Evolutionary conservation across 2,797 vertebrate genomes (phyloP), one percentile per base, ranked within the genome.

Genomic region (Karalla daura): DNA sequence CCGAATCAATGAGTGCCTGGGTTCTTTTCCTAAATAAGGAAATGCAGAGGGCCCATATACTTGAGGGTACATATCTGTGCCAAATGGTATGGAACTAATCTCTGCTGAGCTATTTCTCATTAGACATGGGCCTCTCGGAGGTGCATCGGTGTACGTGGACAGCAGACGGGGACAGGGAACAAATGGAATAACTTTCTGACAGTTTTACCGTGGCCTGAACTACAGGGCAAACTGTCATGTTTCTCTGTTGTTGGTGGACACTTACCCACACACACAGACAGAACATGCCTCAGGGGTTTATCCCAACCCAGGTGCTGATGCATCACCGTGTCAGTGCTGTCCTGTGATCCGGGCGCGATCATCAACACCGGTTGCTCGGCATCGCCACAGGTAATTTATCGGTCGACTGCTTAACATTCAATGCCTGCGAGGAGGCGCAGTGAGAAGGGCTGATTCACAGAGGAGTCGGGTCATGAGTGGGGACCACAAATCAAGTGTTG

Each of bases 71-170:
- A 86, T 91, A 83, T 90, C 76, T 86, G 82, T 88, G 91, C 88
- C 90, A 93, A 88, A 89, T 81, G 90, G 89, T 89, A 90, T 92
- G 91, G 90, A 93, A 93, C 90, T 93, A 94, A 93, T 93, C 89
- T 88, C 77, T 64, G 72, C 83, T 83, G 88, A 92, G 90, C 80
- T 91, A 91, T 91, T 93, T 92, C 89, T 92, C 91, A 94, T 93
- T 93, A 92, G 84, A 90, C 80, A 68, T 47, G 81, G 86, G 86
- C 88, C 89, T 89, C 83, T 71, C 28, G 44, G 77, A 79, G 77
- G 70, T 73, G 63, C 68, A 74, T 79, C 24, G 27, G 47, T 80
- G 82, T 81, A 12, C 37, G 66, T 60, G 61, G 70, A 85, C 81
- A n/a, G 49, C 4, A 36, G 64, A 85, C 56, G 52, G 70, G 54